Evolutionary conservation across 2,888 invertebrate species (phyloP).

Genomic region (Fissipunctia ypsillon): DNA sequence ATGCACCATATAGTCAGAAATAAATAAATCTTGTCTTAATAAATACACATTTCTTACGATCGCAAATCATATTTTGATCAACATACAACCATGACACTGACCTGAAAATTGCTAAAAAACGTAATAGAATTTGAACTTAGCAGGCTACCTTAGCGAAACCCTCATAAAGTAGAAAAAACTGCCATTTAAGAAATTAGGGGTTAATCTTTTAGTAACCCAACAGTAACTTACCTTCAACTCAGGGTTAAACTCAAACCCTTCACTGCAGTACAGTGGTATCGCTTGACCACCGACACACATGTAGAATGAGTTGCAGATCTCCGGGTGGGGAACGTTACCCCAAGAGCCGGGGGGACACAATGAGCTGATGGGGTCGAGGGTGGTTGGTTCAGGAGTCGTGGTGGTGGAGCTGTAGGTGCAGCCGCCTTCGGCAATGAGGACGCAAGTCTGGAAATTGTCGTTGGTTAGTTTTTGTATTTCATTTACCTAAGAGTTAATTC

Average conservation of each 20-base stretch:
- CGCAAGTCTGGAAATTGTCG: slow-evolving; percentile 60
- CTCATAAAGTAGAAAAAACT: not conserved
- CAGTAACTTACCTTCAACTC: slow-evolving; percentile 29
- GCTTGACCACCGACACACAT: slow-evolving; percentile 69
- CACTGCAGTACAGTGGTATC: slow-evolving; percentile 66
- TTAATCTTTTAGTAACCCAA: not conserved
- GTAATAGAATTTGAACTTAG: not conserved
- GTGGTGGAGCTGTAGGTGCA: slow-evolving; percentile 62
- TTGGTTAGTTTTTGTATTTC: not conserved
- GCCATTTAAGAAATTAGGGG: not conserved
- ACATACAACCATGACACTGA: not conserved
- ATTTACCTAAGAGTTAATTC: not conserved
- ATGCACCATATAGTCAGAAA: too few relatives aligned
- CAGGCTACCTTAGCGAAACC: not conserved
- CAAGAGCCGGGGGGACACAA: slow-evolving; percentile 45
- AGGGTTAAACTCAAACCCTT: slow-evolving; percentile 72
- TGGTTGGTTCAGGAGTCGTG: slow-evolving; percentile 19
- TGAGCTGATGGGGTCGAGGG: slow-evolving; percentile 11
- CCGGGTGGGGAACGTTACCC: slow-evolving; percentile 52
- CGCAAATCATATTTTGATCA: too few relatives aligned
- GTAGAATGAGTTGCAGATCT: slow-evolving; percentile 51
- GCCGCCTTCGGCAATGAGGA: slow-evolving; percentile 68
- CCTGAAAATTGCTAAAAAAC: not conserved
- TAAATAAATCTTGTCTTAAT: too few relatives aligned
- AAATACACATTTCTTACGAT: too few relatives aligned